Base-by-base conservation (phyloP, 2,113 vertebrate species). In the Caretta caretta region DNA sequence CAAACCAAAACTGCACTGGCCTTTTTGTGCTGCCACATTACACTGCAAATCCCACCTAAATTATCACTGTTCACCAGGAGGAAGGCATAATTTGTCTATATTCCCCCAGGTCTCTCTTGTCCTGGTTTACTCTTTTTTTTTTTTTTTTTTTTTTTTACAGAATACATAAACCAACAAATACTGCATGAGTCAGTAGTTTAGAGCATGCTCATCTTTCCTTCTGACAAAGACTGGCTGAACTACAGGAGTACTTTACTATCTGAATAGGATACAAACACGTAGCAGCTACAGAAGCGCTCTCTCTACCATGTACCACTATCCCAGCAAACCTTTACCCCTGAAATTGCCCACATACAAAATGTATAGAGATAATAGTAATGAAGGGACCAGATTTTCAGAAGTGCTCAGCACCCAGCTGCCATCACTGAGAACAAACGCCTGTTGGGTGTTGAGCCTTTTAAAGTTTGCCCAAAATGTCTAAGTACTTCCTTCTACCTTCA, bases 141-240 rank as follows among this genome's bases (percentile, higher is more conserved):
- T 46, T 0, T 0, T 27, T 12, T 10, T 3, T 46, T 0, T 0
- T 27, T 12, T 86, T 35, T 8, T 46, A 51, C 54, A 56, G 53
- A 57, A 83, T 20, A 22, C 8, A 2, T 49, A 90, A 88, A 29
- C 27, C 46, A 89, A 69, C 20, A 3, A 25, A 19, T 80, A 42
- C 65, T 80, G 56, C 69, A 65, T 80, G 79, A 65, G 90, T 46
- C 69, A 82, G n/a, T 56, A 89, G 25, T 72, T 83, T 12, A 65
- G 35, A 24, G 90, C 27, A 0, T 5, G 3, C 25, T 8, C 12
- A 29, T 84, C 80, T n/a, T 78, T 42, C 38, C 69, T 94, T 83
- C 80, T 80, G 78, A 91, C 59, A 6, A 6, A 17, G 31, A n/a
- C 35, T n/a, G 29, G 31, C 65, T 69, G 65, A 69, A 69, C 14